Base-by-base conservation (phyloP, 2,113 vertebrate species). In the Clarias batrachus region DNA sequence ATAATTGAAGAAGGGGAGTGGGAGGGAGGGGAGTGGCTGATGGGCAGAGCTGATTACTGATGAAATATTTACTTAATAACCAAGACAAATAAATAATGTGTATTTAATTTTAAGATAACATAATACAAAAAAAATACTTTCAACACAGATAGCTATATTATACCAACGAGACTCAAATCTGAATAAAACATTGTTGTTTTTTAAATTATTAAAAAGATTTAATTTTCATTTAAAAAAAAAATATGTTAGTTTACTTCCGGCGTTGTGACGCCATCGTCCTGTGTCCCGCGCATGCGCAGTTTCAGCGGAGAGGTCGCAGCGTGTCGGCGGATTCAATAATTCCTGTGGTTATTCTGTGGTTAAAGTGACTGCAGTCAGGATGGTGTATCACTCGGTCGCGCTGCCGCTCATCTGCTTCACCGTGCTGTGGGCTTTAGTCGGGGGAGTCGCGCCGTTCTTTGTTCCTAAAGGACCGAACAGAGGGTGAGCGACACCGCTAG, bases 381-480 rank as follows among this genome's bases (percentile, higher is more conserved):
- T 99, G 98, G 97, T 96, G 17, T 96, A 94, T 1, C 97, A 98
- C 91, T 97, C 97, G 16, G 95, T 98, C 41, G 97, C 97, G 14
- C 93, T 99, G 81, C 98, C 98, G 3, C 93, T 99, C 93, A 96
- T 99, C 91, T 95, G 98, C 91, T 98, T 99, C 94, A 99, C 97
- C 88, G 96, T 96, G 76, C 93, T 99, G 89, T 99, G 98, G 98
- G 97, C 93, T 62, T 93, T 99, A 63, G 96, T 99, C 87, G 98
- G 98, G 62, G 91, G 96, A 82, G 97, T 97, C 2, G 97, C 96
- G 63, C 97, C 98, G n/a, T 98, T 97, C 95, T 94, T 99, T 86
- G 97, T 99, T 88, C 98, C 98, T 21, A 99, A 98, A 93, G 98
- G 98, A 91, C 98, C 98, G 37, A 99, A 99, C 92, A 95, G 97